Base-by-base conservation (phyloP, 2,797 vertebrate genomes). In the Micropoecilia bifurca region DNA sequence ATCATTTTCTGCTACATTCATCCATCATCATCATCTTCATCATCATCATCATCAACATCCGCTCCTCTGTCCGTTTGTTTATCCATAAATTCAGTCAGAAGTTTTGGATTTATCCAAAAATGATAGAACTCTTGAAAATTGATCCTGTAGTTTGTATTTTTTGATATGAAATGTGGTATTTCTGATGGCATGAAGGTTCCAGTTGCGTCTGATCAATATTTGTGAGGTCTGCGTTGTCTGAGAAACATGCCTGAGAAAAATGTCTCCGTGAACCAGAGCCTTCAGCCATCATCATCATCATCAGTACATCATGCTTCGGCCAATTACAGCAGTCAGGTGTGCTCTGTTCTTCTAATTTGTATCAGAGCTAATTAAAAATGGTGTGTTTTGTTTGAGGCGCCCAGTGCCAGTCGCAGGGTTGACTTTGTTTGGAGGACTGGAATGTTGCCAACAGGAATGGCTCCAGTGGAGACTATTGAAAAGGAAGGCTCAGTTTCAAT, bases 321-420 rank as follows among this genome's bases (percentile, higher is more conserved):
- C 83, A 86, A 79, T 86, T 86, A 89, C 80, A 53, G 53, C 80
- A 77, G 53, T 88, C 84, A 80, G 81, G 84, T 73, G 73, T 80
- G 80, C 79, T 79, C 77, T 87, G 76, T 82, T 75, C 46, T 81
- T 74, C 75, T 13, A 61, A 88, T 86, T 91, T 79, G 71, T 81
- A 88, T 93, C 88, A 87, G 92, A 91, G 88, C 91, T 93, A 92
- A 95, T 95, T 94, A 94, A 94, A 94, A 91, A 87, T 80, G 73
- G 50, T 53, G 79, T 89, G 86, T 55, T 55, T 92, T 92, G 87
- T 92, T 87, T 81, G 87, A 88, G 78, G 72, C 74, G 79, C 83
- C 84, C 88, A 73, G 82, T 83, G 88, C 87, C 91, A 89, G 90
- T 88, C 90, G 85, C 90, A 86, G 89, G 79, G 84, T 83, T 74